Conservation (phyloP, 2,797 vertebrate genomes). For the Falco biarmicus region DNA sequence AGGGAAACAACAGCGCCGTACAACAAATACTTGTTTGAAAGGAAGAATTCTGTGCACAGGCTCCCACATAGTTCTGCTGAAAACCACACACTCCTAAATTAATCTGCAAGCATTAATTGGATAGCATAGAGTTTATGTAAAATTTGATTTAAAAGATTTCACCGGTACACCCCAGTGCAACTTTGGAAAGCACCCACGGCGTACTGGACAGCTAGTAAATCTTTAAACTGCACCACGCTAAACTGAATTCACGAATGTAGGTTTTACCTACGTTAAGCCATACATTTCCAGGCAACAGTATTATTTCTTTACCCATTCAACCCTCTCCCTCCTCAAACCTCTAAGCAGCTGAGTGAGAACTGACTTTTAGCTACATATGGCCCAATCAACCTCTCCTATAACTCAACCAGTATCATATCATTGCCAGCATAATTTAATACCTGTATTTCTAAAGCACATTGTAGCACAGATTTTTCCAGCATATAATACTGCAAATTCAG, state of each 20-base stretch:
- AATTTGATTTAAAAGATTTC: background rate
- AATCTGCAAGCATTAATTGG: background rate
- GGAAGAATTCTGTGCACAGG: background rate
- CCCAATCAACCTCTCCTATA: background rate
- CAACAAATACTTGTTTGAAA: background rate
- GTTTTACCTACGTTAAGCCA: background rate
- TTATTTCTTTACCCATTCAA: background rate
- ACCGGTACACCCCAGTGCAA: background rate
- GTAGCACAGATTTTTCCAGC: background rate
- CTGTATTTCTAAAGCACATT: background rate
- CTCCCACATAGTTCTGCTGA: background rate
- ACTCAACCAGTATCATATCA: background rate
- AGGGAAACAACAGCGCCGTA: background rate
- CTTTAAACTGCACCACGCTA: background rate
- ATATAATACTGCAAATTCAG: background rate
- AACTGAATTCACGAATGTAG: background rate
- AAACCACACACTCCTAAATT: background rate
- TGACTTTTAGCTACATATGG: background rate
- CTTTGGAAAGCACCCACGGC: background rate
- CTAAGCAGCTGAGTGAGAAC: background rate
- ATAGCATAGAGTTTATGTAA: background rate
- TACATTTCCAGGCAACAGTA: background rate
- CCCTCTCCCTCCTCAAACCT: background rate
- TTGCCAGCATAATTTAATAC: background rate
- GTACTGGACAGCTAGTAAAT: background rate